Evolutionary conservation across 2,797 vertebrate species (phyloP).

Genomic region (Oreonectes daqikongensis): DNA sequence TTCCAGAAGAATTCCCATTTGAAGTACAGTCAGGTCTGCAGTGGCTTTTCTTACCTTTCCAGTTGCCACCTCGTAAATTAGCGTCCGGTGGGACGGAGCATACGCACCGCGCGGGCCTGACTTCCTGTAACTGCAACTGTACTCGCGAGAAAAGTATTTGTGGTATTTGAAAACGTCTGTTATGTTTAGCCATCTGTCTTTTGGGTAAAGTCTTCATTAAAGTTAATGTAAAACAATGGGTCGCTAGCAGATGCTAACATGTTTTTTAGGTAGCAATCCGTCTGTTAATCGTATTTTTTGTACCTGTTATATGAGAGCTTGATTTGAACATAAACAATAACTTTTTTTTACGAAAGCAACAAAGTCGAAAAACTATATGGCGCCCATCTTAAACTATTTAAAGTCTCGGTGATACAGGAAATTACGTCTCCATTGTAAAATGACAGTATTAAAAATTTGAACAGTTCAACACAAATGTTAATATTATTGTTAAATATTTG

Average conservation of each 20-base stretch:
- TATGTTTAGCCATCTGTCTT: neutral
- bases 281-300: too few relatives aligned
- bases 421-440: too few relatives aligned
- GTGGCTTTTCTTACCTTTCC: constrained; percentile 64
- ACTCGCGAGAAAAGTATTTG: constrained; percentile 9
- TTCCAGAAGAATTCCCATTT: constrained; percentile 58
- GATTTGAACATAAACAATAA: too few relatives aligned
- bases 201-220: neutral
- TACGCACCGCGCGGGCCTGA: constrained; percentile 22
- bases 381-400: too few relatives aligned
- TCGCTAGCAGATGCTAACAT: neutral
- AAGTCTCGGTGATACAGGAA: too few relatives aligned
- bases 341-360: too few relatives aligned
- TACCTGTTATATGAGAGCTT: too few relatives aligned
- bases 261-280: too few relatives aligned
- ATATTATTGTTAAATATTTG: too few relatives aligned
- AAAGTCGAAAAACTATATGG: too few relatives aligned
- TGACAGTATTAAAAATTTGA: too few relatives aligned
- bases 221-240: neutral
- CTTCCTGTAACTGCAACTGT: constrained; percentile 24
- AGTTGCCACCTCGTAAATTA: constrained; percentile 66
- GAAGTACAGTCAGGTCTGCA: constrained; percentile 59
- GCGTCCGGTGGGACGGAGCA: constrained; percentile 57
- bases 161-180: constrained; percentile 28
- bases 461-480: too few relatives aligned